Evolutionary conservation across 2,797 vertebrate genomes (phyloP).

Genomic region (Stomatorhinus walkeri): DNA sequence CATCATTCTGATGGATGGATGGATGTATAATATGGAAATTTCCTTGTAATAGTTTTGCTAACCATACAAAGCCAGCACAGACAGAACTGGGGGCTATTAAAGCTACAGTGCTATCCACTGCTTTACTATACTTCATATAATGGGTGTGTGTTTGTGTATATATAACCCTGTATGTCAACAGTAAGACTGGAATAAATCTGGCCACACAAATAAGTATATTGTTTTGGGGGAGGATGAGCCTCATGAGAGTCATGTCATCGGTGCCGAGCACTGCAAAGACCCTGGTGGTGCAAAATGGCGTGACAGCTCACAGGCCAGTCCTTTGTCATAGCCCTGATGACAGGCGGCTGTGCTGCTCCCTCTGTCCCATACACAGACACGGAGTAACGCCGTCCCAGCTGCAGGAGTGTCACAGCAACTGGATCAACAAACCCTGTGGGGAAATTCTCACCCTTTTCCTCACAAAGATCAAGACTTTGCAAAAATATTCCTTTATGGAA

Average conservation of each 20-base stretch:
- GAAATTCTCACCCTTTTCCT: background rate
- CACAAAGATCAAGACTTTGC: background rate
- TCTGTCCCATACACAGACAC: background rate
- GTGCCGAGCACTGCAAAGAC: conserved; percentile 14
- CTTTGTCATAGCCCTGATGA: background rate
- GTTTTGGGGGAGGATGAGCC: background rate
- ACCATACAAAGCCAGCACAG: background rate
- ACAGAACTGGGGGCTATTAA: too few species aligned
- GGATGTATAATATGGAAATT: background rate
- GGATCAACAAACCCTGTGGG: background rate
- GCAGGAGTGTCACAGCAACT: background rate
- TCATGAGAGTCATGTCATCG: background rate
- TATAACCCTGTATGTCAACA: background rate
- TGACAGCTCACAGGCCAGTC: background rate
- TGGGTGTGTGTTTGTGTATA: background rate
- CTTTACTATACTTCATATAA: background rate
- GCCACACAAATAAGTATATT: background rate
- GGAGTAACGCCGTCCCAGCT: background rate
- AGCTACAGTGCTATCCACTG: background rate
- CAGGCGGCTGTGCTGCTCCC: background rate
- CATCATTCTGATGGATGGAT: background rate
- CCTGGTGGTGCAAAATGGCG: background rate
- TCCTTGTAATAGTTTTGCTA: background rate
- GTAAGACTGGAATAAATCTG: background rate
- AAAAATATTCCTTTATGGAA: background rate